phyloP scores from a whole-genome alignment of 2,888 invertebrate genomes.

The Thymelicus lineola region DNA sequence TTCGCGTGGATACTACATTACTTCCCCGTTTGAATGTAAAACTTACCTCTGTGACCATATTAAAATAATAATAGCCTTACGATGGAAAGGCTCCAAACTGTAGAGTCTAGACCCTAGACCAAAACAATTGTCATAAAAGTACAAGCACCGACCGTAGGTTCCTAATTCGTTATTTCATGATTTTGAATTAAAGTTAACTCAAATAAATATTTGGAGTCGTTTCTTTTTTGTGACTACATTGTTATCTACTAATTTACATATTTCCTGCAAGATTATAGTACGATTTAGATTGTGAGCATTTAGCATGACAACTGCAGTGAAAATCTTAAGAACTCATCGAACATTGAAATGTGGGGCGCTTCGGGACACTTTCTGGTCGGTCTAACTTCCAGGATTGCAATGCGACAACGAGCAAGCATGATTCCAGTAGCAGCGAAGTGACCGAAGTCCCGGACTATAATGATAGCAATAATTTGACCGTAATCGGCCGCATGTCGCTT shows the following conservation, averaged over 20 bases:
- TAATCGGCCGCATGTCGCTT: conserved; percentile 78
- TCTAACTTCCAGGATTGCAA: conserved; percentile 64
- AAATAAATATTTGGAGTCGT: too few relatives aligned
- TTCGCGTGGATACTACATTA: conserved; percentile 7
- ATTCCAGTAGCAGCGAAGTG: conserved; percentile 65
- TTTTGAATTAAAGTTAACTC: too few relatives aligned
- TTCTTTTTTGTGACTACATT: too few relatives aligned
- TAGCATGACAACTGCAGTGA: background rate
- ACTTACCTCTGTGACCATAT: background rate
- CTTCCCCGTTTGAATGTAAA: background rate
- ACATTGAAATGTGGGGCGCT: conserved; percentile 31
- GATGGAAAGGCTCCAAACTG: background rate
- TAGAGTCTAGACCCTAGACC: too few relatives aligned
- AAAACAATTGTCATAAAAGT: too few relatives aligned
- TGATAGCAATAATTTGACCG: conserved; percentile 82
- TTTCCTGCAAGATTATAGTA: too few relatives aligned
- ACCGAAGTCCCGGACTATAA: conserved; percentile 69
- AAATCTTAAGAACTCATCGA: conserved; percentile 19
- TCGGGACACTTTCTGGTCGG: conserved; percentile 38
- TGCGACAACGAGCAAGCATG: conserved; percentile 62
- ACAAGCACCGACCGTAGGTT: too few relatives aligned
- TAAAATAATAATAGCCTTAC: background rate
- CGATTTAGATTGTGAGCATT: background rate
- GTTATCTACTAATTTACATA: too few relatives aligned
- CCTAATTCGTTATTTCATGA: too few relatives aligned